A percentile compares a stretch with the other conserved stretches of the same genome.
Evolutionary conservation across 2,888 invertebrate genomes (phyloP).

Genomic region (Agrotis ipsilon): DNA sequence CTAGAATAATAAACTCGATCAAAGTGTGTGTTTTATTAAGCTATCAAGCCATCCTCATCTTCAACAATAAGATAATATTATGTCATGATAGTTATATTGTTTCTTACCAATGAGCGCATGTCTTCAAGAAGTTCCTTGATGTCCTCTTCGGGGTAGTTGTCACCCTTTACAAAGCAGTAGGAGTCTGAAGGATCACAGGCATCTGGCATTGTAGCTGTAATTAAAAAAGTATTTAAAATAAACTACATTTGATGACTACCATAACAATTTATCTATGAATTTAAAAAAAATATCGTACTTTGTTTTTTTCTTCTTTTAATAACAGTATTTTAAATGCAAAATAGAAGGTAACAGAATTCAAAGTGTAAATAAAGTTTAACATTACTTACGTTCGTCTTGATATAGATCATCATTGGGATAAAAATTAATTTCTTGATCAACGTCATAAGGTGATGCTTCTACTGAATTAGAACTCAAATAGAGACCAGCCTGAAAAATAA

Average conservation of each 20-base stretch:
- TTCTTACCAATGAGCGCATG: slow-evolving; percentile 27
- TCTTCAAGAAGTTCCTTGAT: background rate
- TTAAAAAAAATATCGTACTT: no score
- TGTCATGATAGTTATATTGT: background rate
- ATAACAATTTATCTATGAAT: no score
- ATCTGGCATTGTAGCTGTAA: slow-evolving; percentile 17
- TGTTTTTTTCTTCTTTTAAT: no score
- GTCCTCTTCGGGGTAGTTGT: background rate
- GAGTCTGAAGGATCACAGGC: background rate
- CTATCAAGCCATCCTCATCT: no score
- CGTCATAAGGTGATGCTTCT: background rate
- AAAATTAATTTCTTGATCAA: background rate
- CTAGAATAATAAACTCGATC: no score
- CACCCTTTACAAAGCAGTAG: slow-evolving; percentile 27
- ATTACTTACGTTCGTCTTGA: slow-evolving; percentile 10
- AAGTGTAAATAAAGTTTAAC: no score
- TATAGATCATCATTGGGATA: background rate
- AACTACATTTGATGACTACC: no score
- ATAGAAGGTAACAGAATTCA: no score
- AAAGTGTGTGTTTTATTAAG: no score
- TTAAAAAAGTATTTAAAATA: background rate
- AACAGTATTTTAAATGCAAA: no score
- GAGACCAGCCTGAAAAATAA: slow-evolving; percentile 6
- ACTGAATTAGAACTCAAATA: background rate
- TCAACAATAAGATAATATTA: no score